Base-by-base conservation (phyloP, 2,113 vertebrate species). In the Ranitomeya variabilis region DNA sequence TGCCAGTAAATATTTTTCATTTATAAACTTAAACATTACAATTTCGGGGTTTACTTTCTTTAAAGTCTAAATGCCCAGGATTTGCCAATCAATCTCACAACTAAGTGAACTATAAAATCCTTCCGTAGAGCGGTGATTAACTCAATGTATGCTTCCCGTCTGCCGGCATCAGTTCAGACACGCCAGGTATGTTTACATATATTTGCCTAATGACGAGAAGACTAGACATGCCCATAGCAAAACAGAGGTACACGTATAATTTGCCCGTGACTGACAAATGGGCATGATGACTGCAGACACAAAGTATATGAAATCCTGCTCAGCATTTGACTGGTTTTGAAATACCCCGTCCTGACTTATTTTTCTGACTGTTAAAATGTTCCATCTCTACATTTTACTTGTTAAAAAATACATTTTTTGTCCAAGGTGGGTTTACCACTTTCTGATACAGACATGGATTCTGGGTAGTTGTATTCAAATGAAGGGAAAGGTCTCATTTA, bases 401-500 rank as follows among this genome's bases (percentile, higher is more conserved):
- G 67, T 74, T 86, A 74, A 57, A 74, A 78, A 78, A 60, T 18
- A 51, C 67, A 57, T 10, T 86, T 86, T 64, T 45, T 54, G 85
- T 86, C 37, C 60, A 69, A 31, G 62, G 77, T 79, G 86, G 86
- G 15, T 67, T 80, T 80, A 80, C 76, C 62, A 78, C 76, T 69
- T 67, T 69, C 8, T 69, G 23, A 45, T 7, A 64, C 85, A 80
- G 85, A 69, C 52, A 26, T 26, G 86, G 21, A 80, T 71, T 87
- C 51, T 80, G 86, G 86, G 62, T 87, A 87, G 77, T 45, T 26
- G 62, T 80, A 87, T 80, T 77, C 77, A 87, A 80, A 87, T 71
- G 7, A 80, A 18, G 51, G 16, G n/a, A 69, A 67, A 69, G 69
- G 59, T 62, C 85, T 87, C 62, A 79, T 87, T 79, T 79, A 62